Percentiles rank a stretch among this genome's conserved stretches.
Conservation (phyloP, 2,113 vertebrate genomes). For the Oryzias melastigma region DNA sequence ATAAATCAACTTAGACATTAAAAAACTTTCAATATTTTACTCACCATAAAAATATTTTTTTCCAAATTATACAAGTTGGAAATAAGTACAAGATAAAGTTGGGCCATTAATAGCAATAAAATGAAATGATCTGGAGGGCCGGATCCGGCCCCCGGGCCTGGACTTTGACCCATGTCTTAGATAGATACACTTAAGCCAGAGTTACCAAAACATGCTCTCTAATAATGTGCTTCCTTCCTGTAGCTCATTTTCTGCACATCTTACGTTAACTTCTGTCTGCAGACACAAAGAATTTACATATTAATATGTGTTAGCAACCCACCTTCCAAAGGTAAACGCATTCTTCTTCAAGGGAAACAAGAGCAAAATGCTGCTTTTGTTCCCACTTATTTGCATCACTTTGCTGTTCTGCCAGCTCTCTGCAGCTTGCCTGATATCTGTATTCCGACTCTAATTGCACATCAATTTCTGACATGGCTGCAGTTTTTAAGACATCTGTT, state of each 20-base stretch:
- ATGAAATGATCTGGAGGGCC: too few species aligned
- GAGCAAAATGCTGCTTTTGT: slow-evolving; percentile 39
- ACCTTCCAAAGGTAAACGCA: slow-evolving; percentile 32
- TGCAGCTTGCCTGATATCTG: slow-evolving; percentile 44
- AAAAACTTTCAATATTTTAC: too few species aligned
- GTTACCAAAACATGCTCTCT: background rate
- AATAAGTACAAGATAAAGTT: too few species aligned
- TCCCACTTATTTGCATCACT: slow-evolving; percentile 40
- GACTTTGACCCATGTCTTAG: too few species aligned
- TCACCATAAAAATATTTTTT: too few species aligned
- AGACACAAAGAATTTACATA: slow-evolving; percentile 14
- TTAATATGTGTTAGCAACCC: slow-evolving; percentile 18
- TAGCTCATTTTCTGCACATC: slow-evolving; percentile 3
- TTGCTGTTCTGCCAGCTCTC: slow-evolving; percentile 26
- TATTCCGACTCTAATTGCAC: slow-evolving; percentile 60
- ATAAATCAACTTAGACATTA: too few species aligned
- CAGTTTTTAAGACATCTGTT: slow-evolving; percentile 56
- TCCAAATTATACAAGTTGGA: too few species aligned
- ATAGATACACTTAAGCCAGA: background rate
- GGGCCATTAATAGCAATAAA: too few species aligned
- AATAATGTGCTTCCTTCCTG: background rate
- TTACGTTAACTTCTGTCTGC: background rate
- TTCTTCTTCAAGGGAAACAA: background rate
- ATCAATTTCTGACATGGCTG: slow-evolving; percentile 41
- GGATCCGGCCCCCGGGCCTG: too few species aligned